These are phyloP conservation scores for Sinonovacula constricta DNA, from an alignment of 1,140 invertebrate species.

Conservation along the genomic window DNA sequence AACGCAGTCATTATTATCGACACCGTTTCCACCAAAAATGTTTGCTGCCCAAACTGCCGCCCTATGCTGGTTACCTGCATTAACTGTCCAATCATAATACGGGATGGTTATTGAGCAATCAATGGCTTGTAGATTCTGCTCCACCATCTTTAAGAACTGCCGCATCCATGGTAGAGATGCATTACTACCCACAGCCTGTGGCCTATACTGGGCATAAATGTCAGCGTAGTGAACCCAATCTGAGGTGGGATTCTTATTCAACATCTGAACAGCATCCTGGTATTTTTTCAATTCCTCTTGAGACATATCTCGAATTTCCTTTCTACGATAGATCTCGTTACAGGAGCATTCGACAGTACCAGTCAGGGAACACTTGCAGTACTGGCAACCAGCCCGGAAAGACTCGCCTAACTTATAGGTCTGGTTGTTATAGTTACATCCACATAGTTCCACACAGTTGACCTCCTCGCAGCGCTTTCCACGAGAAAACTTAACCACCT, in stretches of 20 bases:
- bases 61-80: conserved; percentile 62
- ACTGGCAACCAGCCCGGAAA: conserved; percentile 62
- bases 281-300: conserved; percentile 56
- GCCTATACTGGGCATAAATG: conserved; percentile 62
- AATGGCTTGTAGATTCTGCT: conserved; percentile 59
- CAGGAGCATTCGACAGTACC: conserved; percentile 57
- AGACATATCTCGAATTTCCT: conserved; percentile 67
- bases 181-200: conserved; percentile 61
- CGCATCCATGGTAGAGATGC: conserved; percentile 69
- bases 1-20: conserved; percentile 60
- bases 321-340: conserved; percentile 53
- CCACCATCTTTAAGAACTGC: conserved; percentile 63
- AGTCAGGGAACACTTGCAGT: conserved; percentile 60
- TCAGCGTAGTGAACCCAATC: conserved; percentile 62
- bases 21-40: conserved; percentile 69
- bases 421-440: conserved; percentile 61
- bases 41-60: conserved; percentile 65
- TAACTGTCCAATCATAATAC: conserved; percentile 73
- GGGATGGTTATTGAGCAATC: conserved; percentile 67
- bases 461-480: conserved; percentile 62
- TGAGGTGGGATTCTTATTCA: conserved; percentile 55
- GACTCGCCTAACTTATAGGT: conserved; percentile 59
- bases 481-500: conserved; percentile 61
- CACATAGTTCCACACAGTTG: conserved; percentile 59
- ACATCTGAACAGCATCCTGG: conserved; percentile 29